Conservation (phyloP, 2,888 invertebrate species). For the Tortrix viridana region DNA sequence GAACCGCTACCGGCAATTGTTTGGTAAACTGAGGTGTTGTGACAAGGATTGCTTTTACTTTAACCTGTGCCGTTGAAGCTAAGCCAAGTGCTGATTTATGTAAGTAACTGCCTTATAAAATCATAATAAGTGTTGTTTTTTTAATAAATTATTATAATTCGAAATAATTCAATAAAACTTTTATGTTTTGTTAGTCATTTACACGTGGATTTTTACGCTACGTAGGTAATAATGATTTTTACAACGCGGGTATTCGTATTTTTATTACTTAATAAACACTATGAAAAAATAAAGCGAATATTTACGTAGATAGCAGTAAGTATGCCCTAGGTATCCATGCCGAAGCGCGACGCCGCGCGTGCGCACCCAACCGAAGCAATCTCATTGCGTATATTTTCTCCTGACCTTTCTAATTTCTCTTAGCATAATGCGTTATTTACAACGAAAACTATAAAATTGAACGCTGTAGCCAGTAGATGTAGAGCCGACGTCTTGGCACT, state of each 20-base stretch:
- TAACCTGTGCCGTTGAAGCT: conserved; percentile 54
- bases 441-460: conserved; percentile 14
- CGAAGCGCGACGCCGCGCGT: conserved; percentile 17
- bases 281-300: conserved; percentile 35
- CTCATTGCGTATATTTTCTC: conserved; percentile 52
- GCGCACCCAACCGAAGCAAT: conserved; percentile 42
- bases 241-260: not conserved
- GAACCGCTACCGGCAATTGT: conserved; percentile 59
- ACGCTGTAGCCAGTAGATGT: no score
- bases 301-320: conserved; percentile 42
- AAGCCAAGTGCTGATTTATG: conserved; percentile 24
- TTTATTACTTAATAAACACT: no score
- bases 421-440: conserved; percentile 36
- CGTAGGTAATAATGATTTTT: not conserved
- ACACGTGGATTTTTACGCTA: not conserved
- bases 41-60: conserved; percentile 60
- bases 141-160: no score
- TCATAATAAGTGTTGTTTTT: not conserved
- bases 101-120: conserved; percentile 12
- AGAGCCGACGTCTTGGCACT: not conserved
- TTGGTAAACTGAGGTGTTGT: conserved; percentile 69
- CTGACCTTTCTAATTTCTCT: conserved; percentile 68
- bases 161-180: no score
- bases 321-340: conserved; percentile 23
- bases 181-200: no score